Conservation (phyloP, 2,797 vertebrate genomes). For the Melanotaenia parkinsoni region DNA sequence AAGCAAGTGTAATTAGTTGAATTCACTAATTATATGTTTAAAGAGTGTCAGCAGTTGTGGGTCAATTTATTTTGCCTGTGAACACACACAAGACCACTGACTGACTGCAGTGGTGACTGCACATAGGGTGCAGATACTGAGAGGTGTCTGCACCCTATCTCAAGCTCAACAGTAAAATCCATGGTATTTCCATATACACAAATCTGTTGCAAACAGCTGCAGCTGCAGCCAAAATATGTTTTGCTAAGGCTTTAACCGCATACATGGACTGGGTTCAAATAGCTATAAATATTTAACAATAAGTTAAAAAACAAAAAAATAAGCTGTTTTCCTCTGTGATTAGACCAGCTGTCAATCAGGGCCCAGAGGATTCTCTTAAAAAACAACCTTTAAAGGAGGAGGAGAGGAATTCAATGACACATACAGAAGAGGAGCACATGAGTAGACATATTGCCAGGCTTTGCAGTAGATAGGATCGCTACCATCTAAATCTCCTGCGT, state of each 20-base stretch:
- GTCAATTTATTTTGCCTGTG: neutral
- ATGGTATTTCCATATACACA: constrained; percentile 56
- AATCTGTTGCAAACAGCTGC: constrained; percentile 50
- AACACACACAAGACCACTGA: constrained; percentile 7
- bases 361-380: constrained; percentile 40
- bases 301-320: constrained; percentile 64
- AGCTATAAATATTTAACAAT: constrained; percentile 73
- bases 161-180: constrained; percentile 28
- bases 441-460: constrained; percentile 55
- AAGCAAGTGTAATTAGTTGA: constrained; percentile 16
- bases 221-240: constrained; percentile 15
- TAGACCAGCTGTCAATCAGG: constrained; percentile 64
- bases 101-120: neutral
- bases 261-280: constrained; percentile 52
- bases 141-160: neutral
- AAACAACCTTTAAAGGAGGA: constrained; percentile 6
- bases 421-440: constrained; percentile 27
- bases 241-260: constrained; percentile 20
- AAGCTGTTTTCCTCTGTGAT: constrained; percentile 60
- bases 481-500: constrained; percentile 52
- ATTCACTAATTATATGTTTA: constrained; percentile 42
- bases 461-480: constrained; percentile 58
- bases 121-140: neutral
- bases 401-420: neutral
- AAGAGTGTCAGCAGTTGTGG: constrained; percentile 5